Evolutionary conservation across 2,797 vertebrate genomes (phyloP).

Genomic region (Tapera naevia): DNA sequence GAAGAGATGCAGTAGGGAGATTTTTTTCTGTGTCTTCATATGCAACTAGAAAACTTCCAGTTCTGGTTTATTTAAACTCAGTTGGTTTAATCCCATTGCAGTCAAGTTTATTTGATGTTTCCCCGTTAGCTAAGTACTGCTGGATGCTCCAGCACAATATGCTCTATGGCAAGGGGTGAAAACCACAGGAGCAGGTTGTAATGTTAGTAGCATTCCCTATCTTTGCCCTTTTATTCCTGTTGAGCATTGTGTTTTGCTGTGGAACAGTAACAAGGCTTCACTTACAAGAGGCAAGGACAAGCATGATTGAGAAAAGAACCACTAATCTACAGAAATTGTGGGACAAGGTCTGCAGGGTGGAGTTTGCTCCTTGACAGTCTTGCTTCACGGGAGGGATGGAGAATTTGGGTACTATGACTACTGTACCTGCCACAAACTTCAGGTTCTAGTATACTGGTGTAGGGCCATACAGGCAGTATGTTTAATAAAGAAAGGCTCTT

Average conservation of each 20-base stretch:
- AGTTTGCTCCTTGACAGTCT: not conserved
- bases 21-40: not conserved
- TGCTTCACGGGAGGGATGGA: not conserved
- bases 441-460: not conserved
- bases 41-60: not conserved
- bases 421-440: not conserved
- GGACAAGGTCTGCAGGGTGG: not conserved
- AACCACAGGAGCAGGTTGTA: not conserved
- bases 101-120: not conserved
- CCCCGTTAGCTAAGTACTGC: not conserved
- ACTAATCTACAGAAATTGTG: not conserved
- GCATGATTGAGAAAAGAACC: not conserved
- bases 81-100: not conserved
- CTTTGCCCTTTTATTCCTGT: not conserved
- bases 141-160: not conserved
- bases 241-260: not conserved
- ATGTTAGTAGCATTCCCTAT: not conserved
- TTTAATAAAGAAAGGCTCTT: not conserved
- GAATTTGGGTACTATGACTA: not conserved
- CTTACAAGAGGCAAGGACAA: not conserved
- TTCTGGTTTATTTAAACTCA: conserved; percentile 7
- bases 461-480: not conserved
- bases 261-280: not conserved
- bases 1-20: not conserved
- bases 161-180: not conserved